Evolutionary conservation across 2,113 vertebrate species (phyloP), one percentile per base, ranked within the genome.

Genomic region (Synodontis membranacea): DNA sequence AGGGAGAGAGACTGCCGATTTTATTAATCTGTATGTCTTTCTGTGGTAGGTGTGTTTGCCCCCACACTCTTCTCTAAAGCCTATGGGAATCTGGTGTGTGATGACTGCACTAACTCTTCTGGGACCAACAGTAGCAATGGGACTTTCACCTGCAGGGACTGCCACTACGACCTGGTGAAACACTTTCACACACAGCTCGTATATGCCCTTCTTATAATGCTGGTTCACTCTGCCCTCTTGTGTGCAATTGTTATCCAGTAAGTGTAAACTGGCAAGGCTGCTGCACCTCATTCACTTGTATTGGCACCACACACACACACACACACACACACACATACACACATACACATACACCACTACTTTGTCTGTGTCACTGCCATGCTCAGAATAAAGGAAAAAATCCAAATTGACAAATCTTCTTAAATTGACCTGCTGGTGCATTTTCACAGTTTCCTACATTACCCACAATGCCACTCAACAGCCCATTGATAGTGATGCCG

Each of bases 51-150:
- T 34, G 96, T 96, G 62, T 97, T 98, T 84, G 96, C 97, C 11
- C 97, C 96, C 0, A 97, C 96, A 0, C 91, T 98, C 46, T 98
- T 98, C 92, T 97, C 96, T 88, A 98, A 98, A 93, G 96, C 96
- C 3, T 98, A 97, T 0, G 96, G 97, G 60, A 96, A 94, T 91
- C 88, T 97, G 91, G 92, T 97, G 23, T 98, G 97, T 0, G 95
- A 95, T 0, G 94, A 94, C 82, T 98, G 97, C 90, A 95, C 95
- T 88, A 96, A 94, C 10, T 82, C 95, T 82, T 91, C 93, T 0
- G 93, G 91, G 82, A 89, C 82, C 85, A 94, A 91, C 54, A 9
- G 75, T 86, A 96, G 94, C 0, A 93, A 93, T 12, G 94, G 95
- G 0, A 91, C 93, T 0, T 96, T 96, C 46, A 90, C 96, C 78